Percentiles rank a stretch among this genome's conserved stretches.
phyloP scores from a whole-genome alignment of 2,888 invertebrate genomes.

The Melanotus villosus region DNA sequence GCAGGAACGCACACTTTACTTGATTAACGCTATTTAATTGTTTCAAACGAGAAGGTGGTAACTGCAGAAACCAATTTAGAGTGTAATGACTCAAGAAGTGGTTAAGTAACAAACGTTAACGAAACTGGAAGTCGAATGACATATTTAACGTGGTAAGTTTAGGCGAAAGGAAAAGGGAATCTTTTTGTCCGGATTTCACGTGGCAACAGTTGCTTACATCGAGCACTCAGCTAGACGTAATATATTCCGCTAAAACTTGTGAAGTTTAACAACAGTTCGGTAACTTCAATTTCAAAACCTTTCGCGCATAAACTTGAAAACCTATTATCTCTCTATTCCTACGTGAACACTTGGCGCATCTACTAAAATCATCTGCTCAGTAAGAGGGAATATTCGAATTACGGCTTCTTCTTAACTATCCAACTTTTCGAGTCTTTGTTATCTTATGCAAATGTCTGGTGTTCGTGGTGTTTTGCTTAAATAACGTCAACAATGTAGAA shows the following conservation, averaged over 20 bases:
- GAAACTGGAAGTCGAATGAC: no score
- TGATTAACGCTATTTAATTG: no score
- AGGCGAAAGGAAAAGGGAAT: background rate
- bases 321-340: conserved; percentile 21
- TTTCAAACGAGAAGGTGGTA: no score
- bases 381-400: conserved; percentile 1
- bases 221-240: background rate
- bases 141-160: background rate
- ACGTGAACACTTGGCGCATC: conserved; percentile 1
- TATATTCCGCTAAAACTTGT: background rate
- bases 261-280: background rate
- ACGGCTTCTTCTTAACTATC: conserved; percentile 6
- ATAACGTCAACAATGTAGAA: conserved; percentile 30
- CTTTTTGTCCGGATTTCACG: background rate
- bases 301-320: conserved; percentile 18
- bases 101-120: no score
- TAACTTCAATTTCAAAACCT: conserved; percentile 15
- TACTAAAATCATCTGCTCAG: background rate
- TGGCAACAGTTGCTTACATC: background rate
- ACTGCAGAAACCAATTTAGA: no score
- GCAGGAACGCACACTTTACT: no score
- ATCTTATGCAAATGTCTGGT: conserved; percentile 30
- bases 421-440: conserved; percentile 17
- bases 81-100: no score
- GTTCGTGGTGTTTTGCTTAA: conserved; percentile 23